A percentile compares a stretch with the other conserved stretches of the same genome.
Evolutionary conservation across 2,888 invertebrate genomes (phyloP).

Genomic region (Strigamia transsilvanica): DNA sequence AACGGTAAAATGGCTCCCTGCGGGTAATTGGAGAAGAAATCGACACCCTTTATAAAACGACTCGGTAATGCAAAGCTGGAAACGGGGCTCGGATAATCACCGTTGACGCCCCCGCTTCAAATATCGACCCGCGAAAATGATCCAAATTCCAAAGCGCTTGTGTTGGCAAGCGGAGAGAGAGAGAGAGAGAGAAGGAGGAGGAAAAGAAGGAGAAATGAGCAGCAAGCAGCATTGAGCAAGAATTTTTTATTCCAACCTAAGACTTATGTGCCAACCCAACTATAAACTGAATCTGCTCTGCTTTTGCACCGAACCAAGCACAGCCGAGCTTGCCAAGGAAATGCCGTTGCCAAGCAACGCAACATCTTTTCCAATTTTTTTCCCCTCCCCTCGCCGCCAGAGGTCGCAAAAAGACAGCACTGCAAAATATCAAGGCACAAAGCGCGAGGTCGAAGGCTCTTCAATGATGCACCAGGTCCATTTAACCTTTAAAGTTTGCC

Average conservation of each 20-base stretch:
- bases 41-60: neutral
- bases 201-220: neutral
- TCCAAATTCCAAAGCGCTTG: slow-evolving; percentile 30
- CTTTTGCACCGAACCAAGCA: slow-evolving; percentile 11
- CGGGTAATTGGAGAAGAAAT: slow-evolving; percentile 30
- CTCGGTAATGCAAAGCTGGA: slow-evolving; percentile 9
- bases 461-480: slow-evolving; percentile 10
- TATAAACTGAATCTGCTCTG: neutral
- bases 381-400: neutral
- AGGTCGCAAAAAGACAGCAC: slow-evolving; percentile 11
- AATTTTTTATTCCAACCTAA: slow-evolving; percentile 30
- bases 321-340: slow-evolving; percentile 4
- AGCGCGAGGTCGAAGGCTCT: slow-evolving; percentile 4
- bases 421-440: slow-evolving; percentile 8
- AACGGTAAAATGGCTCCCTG: slow-evolving; percentile 1
- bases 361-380: slow-evolving; percentile 7
- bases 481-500: slow-evolving; percentile 25
- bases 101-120: slow-evolving; percentile 26
- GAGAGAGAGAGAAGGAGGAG: neutral
- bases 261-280: slow-evolving; percentile 1
- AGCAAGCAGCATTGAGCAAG: neutral
- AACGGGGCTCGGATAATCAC: slow-evolving; percentile 24
- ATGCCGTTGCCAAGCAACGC: slow-evolving; percentile 4
- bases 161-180: neutral
- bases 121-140: slow-evolving; percentile 26